Conservation (phyloP, 2,113 vertebrate genomes). For the Tricholaema leucomelas region DNA sequence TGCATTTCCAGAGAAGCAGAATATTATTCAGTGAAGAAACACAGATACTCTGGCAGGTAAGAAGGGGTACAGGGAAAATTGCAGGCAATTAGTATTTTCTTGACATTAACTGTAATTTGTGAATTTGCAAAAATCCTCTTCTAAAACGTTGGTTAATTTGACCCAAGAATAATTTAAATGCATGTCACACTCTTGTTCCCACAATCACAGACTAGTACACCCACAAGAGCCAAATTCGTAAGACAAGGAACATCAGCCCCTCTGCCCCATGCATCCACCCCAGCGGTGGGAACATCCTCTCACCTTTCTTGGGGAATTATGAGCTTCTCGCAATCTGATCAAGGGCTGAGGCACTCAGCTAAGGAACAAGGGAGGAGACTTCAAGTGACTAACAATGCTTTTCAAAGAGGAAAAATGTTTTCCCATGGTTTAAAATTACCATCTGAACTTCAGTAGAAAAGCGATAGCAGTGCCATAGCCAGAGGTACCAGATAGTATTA, state of each 20-base stretch:
- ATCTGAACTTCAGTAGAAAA: slow-evolving; percentile 36
- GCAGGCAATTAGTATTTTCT: slow-evolving; percentile 35
- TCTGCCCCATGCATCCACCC: background rate
- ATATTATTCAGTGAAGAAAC: slow-evolving; percentile 37
- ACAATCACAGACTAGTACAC: background rate
- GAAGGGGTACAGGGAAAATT: slow-evolving; percentile 10
- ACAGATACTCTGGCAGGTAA: background rate
- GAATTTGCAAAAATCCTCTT: slow-evolving; percentile 3
- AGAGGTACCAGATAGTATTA: background rate
- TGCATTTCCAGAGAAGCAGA: background rate
- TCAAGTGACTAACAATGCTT: background rate
- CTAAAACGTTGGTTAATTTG: background rate
- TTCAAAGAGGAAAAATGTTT: slow-evolving; percentile 46
- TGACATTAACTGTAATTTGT: slow-evolving; percentile 38
- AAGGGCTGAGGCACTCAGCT: background rate
- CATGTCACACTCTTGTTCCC: background rate
- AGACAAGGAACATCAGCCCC: background rate
- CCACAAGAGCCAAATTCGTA: background rate
- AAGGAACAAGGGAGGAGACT: background rate
- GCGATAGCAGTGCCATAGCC: background rate
- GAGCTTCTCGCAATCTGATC: background rate
- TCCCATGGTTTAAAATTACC: slow-evolving; percentile 69
- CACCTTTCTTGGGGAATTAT: rapidly evolving
- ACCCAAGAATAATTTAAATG: background rate
- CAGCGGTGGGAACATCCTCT: background rate